These are phyloP conservation scores for Papilio gigon DNA, from an alignment of 2,888 invertebrate species.

Conservation along the genomic window DNA sequence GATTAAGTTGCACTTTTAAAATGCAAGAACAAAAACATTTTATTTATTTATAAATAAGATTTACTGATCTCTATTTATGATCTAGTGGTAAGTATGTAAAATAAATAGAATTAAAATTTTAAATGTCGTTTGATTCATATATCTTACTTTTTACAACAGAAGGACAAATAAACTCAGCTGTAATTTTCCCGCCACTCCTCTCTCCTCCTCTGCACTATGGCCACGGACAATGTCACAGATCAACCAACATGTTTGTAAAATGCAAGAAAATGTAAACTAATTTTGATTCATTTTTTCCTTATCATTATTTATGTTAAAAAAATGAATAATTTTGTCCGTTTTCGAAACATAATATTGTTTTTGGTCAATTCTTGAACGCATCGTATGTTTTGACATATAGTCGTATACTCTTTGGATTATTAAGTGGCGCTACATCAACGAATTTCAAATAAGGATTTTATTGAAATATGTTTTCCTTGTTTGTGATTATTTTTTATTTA, in stretches of 20 bases:
- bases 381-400: not conserved
- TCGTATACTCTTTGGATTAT: conserved; percentile 4
- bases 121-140: not conserved
- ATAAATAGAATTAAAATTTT: not conserved
- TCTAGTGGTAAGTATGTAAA: not conserved
- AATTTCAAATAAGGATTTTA: not conserved
- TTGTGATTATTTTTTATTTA: conserved; percentile 3
- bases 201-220: not conserved
- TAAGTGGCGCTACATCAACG: conserved; percentile 21
- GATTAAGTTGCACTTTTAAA: not conserved
- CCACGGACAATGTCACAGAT: no score
- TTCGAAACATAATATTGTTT: not conserved
- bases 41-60: not conserved
- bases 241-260: not conserved
- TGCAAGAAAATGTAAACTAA: not conserved
- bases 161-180: not conserved
- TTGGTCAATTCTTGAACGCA: not conserved
- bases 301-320: no score
- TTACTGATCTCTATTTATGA: conserved; percentile 2
- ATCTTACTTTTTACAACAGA: not conserved
- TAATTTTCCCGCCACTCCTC: not conserved
- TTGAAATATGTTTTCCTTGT: not conserved
- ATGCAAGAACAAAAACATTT: not conserved
- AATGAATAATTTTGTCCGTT: not conserved
- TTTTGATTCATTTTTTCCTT: not conserved